Percentiles rank a stretch among this genome's conserved stretches.
These are phyloP conservation scores for Zygothrica quintamaculata DNA, from an alignment of 2,888 invertebrate species.

Conservation along the genomic window DNA sequence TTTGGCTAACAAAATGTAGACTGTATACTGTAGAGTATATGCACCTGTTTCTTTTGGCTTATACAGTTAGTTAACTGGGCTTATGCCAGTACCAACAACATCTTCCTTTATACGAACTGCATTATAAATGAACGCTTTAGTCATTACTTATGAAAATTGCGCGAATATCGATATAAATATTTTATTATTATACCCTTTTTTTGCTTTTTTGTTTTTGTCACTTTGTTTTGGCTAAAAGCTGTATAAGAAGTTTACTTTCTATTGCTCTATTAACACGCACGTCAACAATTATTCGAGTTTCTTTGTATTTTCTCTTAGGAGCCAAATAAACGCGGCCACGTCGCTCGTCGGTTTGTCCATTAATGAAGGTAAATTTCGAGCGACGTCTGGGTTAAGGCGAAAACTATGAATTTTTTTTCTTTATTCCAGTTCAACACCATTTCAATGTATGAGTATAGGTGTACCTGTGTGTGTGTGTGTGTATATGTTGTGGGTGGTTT, in stretches of 20 bases:
- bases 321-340: slow-evolving; percentile 68
- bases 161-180: slow-evolving; percentile 55
- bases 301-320: slow-evolving; percentile 16
- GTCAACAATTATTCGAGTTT: slow-evolving; percentile 15
- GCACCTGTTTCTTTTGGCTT: neutral
- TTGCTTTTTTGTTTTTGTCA: slow-evolving; percentile 8
- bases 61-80: neutral
- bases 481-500: slow-evolving; percentile 37
- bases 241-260: slow-evolving; percentile 2
- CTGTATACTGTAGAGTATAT: neutral
- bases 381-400: slow-evolving; percentile 73
- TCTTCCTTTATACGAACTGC: slow-evolving; percentile 4
- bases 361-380: slow-evolving; percentile 81
- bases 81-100: neutral
- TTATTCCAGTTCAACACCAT: slow-evolving; percentile 67
- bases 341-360: slow-evolving; percentile 72
- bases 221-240: slow-evolving; percentile 11
- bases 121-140: slow-evolving; percentile 22
- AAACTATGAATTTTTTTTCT: slow-evolving; percentile 74
- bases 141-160: slow-evolving; percentile 32
- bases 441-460: slow-evolving; percentile 28
- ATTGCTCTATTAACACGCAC: slow-evolving; percentile 39
- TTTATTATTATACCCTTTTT: slow-evolving; percentile 52
- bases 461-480: slow-evolving; percentile 26
- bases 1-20: neutral